phyloP scores from a whole-genome alignment of 2,888 invertebrate genomes.

The Pedicia rivosa region DNA sequence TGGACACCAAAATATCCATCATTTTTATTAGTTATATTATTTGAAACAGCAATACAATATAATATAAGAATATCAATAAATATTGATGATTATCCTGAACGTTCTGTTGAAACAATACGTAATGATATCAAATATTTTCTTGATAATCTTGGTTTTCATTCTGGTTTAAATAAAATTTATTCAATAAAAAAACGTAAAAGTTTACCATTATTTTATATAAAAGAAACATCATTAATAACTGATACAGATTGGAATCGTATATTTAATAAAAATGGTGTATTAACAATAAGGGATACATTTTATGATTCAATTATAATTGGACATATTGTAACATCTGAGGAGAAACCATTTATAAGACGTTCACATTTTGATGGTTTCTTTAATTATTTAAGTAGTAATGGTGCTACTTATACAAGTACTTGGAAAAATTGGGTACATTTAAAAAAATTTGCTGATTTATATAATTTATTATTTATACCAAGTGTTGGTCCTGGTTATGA shows the following conservation, averaged over 20 bases:
- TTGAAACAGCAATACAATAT: constrained; percentile 31
- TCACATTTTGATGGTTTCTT: constrained; percentile 44
- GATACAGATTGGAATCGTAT: constrained; percentile 33
- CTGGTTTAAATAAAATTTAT: constrained; percentile 25
- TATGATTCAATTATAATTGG: constrained; percentile 43
- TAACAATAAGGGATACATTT: constrained; percentile 33
- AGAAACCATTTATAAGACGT: constrained; percentile 18
- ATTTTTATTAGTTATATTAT: constrained; percentile 25
- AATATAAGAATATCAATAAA: constrained; percentile 40
- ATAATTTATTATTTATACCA: constrained; percentile 45
- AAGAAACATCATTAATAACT: constrained; percentile 42
- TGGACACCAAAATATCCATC: constrained; percentile 37
- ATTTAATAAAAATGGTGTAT: constrained; percentile 21
- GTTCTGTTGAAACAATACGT: constrained; percentile 32
- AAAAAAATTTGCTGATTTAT: constrained; percentile 38
- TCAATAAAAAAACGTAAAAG: constrained; percentile 20
- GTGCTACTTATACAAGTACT: constrained; percentile 45
- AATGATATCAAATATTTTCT: constrained; percentile 26
- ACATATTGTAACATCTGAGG: constrained; percentile 21
- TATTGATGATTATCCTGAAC: constrained; percentile 39
- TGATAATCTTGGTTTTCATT: constrained; percentile 11
- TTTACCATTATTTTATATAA: constrained; percentile 45
- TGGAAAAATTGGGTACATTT: constrained; percentile 41
- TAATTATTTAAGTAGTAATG: constrained; percentile 47
- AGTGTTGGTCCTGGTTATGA: constrained; percentile 55